A percentile compares a stretch with the other conserved stretches of the same genome.
Conservation (phyloP, 2,888 invertebrate genomes). For the Atethmia centrago region DNA sequence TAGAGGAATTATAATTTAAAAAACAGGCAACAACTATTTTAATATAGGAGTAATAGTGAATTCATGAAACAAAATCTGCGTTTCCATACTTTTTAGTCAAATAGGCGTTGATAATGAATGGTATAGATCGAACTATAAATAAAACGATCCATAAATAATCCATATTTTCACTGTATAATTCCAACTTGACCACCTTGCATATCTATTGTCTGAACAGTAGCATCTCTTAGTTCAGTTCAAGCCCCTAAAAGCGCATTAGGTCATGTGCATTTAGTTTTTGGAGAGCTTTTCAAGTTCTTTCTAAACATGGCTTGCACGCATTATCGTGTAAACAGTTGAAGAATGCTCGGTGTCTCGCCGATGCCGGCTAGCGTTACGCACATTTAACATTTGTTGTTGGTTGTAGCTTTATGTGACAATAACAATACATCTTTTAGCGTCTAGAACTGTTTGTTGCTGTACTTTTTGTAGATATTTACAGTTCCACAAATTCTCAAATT, state of each 20-base stretch:
- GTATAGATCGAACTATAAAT: neutral
- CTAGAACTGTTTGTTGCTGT: neutral
- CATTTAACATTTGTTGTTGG: slow-evolving; percentile 5
- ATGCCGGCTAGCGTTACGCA: slow-evolving; percentile 38
- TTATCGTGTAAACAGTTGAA: slow-evolving; percentile 52
- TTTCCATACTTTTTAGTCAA: neutral
- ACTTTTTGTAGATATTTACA: neutral
- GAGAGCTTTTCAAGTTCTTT: slow-evolving; percentile 45
- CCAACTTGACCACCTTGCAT: neutral
- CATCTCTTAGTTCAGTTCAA: slow-evolving; percentile 25
- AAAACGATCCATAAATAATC: neutral
- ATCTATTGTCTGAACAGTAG: slow-evolving; percentile 14
- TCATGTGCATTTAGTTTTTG: slow-evolving; percentile 25
- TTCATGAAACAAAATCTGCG: neutral
- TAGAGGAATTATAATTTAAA: neutral
- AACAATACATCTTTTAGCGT: neutral
- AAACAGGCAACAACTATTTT: neutral
- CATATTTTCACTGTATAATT: neutral
- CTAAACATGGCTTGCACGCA: slow-evolving; percentile 38
- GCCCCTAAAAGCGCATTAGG: slow-evolving; percentile 39
- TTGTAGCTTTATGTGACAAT: neutral
- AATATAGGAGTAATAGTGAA: neutral
- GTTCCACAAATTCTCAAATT: neutral
- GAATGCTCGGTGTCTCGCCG: slow-evolving; percentile 36
- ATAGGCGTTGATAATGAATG: neutral